phyloP scores from a whole-genome alignment of 1,140 invertebrate genomes.

The Hycleus cichorii region DNA sequence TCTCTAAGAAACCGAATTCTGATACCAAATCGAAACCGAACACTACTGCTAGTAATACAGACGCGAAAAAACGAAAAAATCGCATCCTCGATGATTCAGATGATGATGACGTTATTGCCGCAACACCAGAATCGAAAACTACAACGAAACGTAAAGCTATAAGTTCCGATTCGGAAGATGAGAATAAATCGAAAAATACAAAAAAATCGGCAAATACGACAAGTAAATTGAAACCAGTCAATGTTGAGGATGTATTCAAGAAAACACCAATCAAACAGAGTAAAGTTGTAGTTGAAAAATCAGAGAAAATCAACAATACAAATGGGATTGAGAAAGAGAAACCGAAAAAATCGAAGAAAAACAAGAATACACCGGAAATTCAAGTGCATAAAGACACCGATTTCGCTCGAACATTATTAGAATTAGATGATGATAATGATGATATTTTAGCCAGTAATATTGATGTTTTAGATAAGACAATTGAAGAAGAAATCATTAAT shows the following conservation, averaged over 20 bases:
- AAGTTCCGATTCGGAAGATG: slow-evolving; percentile 41
- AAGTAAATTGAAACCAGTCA: slow-evolving; percentile 27
- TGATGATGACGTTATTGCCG: slow-evolving; percentile 33
- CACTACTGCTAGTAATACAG: not conserved
- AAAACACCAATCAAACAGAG: slow-evolving; percentile 30
- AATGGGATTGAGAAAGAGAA: slow-evolving; percentile 26
- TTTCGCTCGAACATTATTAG: slow-evolving; percentile 57
- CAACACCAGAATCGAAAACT: slow-evolving; percentile 25
- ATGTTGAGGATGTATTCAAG: slow-evolving; percentile 40
- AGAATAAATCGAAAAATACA: slow-evolving; percentile 20
- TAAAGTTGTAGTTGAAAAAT: slow-evolving; percentile 42
- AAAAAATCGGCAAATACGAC: slow-evolving; percentile 12
- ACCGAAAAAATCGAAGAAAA: slow-evolving; percentile 5
- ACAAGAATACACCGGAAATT: slow-evolving; percentile 34
- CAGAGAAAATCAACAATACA: slow-evolving; percentile 20
- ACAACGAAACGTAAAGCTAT: slow-evolving; percentile 24
- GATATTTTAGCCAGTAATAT: slow-evolving; percentile 30
- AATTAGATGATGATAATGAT: slow-evolving; percentile 48
- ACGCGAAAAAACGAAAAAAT: slow-evolving; percentile 9
- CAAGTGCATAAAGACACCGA: slow-evolving; percentile 59
- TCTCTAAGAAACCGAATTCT: slow-evolving; percentile 26
- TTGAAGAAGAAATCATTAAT: slow-evolving; percentile 25
- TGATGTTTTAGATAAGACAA: slow-evolving; percentile 34
- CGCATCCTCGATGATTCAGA: slow-evolving; percentile 22
- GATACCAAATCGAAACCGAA: not conserved